These are phyloP conservation scores for Scaptomyza hsui DNA, from an alignment of 1,140 invertebrate species.

Conservation along the genomic window DNA sequence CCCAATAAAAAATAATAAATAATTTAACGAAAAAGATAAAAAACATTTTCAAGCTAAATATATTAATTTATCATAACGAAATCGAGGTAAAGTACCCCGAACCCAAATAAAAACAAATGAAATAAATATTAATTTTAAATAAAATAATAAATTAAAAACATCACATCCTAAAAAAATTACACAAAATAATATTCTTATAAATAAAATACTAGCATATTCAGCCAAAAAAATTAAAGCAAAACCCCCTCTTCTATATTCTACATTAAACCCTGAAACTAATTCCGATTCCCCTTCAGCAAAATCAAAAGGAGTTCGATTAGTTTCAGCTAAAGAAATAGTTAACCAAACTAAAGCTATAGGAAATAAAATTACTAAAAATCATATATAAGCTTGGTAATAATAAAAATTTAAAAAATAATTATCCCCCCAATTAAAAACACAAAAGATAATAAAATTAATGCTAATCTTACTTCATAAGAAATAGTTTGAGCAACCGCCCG, in stretches of 20 bases:
- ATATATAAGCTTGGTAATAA: constrained; percentile 83
- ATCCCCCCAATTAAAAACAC: constrained; percentile 62
- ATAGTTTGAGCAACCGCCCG: constrained; percentile 87
- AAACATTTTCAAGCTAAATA: constrained; percentile 81
- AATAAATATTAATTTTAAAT: too few relatives aligned
- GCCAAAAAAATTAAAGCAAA: constrained; percentile 90
- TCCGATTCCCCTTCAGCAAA: constrained; percentile 90
- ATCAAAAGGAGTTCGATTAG: constrained; percentile 91
- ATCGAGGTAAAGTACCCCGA: constrained; percentile 61
- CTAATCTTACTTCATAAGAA: constrained; percentile 85
- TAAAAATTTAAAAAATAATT: constrained; percentile 65
- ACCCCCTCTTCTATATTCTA: constrained; percentile 88
- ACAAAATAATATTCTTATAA: constrained; percentile 87
- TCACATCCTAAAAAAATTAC: constrained; percentile 88
- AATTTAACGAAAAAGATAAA: constrained; percentile 75
- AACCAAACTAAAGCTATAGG: constrained; percentile 86
- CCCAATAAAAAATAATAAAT: constrained; percentile 51
- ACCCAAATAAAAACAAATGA: too few relatives aligned
- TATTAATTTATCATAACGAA: constrained; percentile 80
- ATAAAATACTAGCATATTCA: constrained; percentile 86
- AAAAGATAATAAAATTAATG: constrained; percentile 64
- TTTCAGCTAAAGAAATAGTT: constrained; percentile 87
- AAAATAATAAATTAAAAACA: constrained; percentile 85
- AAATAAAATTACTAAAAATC: constrained; percentile 85
- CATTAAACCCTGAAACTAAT: constrained; percentile 91